phyloP scores from a whole-genome alignment of 2,888 invertebrate genomes.

The Chouioia cunea region DNA sequence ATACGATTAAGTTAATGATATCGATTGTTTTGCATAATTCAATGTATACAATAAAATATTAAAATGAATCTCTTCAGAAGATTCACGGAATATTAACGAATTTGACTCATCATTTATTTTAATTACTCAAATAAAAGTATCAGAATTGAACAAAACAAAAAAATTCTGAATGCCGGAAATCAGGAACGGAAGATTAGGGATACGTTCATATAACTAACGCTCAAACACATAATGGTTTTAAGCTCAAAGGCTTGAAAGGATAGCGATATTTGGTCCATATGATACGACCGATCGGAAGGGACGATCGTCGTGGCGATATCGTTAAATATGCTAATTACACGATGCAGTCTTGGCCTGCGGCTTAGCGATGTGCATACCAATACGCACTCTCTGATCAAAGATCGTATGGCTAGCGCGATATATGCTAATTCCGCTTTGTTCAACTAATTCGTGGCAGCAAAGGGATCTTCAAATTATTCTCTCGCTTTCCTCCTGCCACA shows the following conservation, averaged over 20 bases:
- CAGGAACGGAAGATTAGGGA: no score
- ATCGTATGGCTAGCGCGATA: conserved; percentile 46
- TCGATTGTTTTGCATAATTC: no score
- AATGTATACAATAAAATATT: no score
- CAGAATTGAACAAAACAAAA: no score
- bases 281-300: conserved; percentile 34
- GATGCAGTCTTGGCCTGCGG: conserved; percentile 51
- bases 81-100: no score
- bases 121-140: no score
- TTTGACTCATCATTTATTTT: no score
- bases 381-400: conserved; percentile 62
- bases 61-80: no score
- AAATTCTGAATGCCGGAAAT: no score
- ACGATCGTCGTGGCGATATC: conserved; percentile 61
- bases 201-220: neutral
- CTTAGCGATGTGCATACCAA: conserved; percentile 60
- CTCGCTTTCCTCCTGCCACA: neutral
- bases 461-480: no score
- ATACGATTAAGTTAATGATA: no score
- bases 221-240: conserved; percentile 43
- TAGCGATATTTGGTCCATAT: conserved; percentile 50
- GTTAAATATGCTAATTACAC: conserved; percentile 65
- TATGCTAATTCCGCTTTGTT: conserved; percentile 57
- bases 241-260: conserved; percentile 48
- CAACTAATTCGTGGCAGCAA: conserved; percentile 32